Percentiles rank a stretch among this genome's conserved stretches.
These are phyloP conservation scores for Papilio machaon DNA, from an alignment of 1,140 invertebrate genomes.

Conservation along the genomic window DNA sequence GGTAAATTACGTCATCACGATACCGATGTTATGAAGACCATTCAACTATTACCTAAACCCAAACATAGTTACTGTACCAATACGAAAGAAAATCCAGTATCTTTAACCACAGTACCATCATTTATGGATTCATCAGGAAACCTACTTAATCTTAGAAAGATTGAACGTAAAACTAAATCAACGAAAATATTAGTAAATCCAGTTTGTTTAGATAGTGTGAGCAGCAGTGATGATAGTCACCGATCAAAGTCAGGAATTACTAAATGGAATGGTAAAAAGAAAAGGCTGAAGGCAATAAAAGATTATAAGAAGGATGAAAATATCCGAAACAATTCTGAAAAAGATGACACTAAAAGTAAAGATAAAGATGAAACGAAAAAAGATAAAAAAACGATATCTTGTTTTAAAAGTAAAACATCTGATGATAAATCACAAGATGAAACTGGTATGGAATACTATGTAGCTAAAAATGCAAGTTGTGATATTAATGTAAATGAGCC, in stretches of 20 bases:
- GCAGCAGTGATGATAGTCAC: constrained; percentile 72
- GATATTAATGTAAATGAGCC: constrained; percentile 63
- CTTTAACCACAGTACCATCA: constrained; percentile 63
- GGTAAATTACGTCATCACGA: constrained; percentile 61
- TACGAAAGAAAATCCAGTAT: constrained; percentile 64
- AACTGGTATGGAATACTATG: constrained; percentile 68
- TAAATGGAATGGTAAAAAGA: constrained; percentile 77
- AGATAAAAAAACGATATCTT: constrained; percentile 75
- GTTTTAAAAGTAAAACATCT: constrained; percentile 76
- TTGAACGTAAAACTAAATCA: constrained; percentile 75
- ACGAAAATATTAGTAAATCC: constrained; percentile 79
- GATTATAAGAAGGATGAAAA: constrained; percentile 55
- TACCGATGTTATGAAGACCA: constrained; percentile 64
- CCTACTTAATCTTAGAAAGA: constrained; percentile 75
- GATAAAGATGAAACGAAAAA: constrained; percentile 61
- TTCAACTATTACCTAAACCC: constrained; percentile 64
- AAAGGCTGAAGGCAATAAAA: constrained; percentile 67
- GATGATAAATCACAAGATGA: constrained; percentile 73
- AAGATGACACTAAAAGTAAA: constrained; percentile 45
- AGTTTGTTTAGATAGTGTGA: constrained; percentile 70
- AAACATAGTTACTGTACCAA: constrained; percentile 57
- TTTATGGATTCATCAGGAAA: constrained; percentile 65
- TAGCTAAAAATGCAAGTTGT: constrained; percentile 73
- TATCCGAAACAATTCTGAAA: constrained; percentile 56
- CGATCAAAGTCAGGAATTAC: constrained; percentile 62